Conservation (phyloP, 2,888 invertebrate species). For the Holacanthella duospinosa region DNA sequence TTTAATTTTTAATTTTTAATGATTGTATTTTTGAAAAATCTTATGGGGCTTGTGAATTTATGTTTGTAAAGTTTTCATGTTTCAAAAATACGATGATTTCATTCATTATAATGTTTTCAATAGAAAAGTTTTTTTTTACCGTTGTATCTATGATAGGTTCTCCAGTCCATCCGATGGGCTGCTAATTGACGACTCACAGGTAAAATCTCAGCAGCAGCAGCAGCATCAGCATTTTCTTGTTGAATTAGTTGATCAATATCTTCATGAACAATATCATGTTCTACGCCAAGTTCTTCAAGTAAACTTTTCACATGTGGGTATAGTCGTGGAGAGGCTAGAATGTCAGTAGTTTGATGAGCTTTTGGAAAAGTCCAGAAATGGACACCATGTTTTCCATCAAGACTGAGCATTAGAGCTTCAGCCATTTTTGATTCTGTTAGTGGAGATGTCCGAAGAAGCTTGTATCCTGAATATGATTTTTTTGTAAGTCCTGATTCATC, state of each 20-base stretch:
- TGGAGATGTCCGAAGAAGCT: conserved; percentile 28
- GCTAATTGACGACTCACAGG: conserved; percentile 23
- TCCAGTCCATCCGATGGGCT: conserved; percentile 32
- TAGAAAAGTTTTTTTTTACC: no score
- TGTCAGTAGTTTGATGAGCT: conserved; percentile 29
- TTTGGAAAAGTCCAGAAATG: conserved; percentile 36
- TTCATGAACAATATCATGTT: conserved; percentile 37
- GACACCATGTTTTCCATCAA: conserved; percentile 29
- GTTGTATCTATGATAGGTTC: conserved; percentile 39
- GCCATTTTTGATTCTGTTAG: conserved; percentile 17
- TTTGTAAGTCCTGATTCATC: background rate
- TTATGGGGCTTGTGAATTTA: background rate
- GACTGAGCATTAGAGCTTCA: conserved; percentile 16
- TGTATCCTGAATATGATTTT: conserved; percentile 30
- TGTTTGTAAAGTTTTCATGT: background rate
- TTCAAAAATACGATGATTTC: no score
- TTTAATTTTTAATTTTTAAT: no score
- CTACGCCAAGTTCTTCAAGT: conserved; percentile 22
- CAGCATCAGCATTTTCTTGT: conserved; percentile 26
- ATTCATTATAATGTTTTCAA: conserved; percentile 16
- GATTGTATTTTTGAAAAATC: no score
- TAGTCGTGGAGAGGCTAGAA: conserved; percentile 30
- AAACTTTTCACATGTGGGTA: conserved; percentile 19
- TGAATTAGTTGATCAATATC: conserved; percentile 39
- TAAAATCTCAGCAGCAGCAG: conserved; percentile 12